Evolutionary conservation across 2,113 vertebrate genomes (phyloP), one percentile per base, ranked within the genome.

Genomic region (Ameiurus melas): DNA sequence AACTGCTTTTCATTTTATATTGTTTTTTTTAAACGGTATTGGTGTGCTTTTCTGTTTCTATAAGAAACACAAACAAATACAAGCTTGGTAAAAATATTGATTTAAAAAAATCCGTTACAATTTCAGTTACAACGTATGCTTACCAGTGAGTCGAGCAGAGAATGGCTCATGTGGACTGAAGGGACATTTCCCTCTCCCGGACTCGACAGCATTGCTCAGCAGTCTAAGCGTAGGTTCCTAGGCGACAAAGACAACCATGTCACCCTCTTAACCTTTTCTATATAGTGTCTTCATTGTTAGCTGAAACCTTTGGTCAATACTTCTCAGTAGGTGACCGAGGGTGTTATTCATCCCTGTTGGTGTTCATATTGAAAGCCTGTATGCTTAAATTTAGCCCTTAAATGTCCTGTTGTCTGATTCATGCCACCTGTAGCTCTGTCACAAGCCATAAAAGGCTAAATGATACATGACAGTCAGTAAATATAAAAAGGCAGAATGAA

Each of bases 161-260:
- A 97, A 97, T 0, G 95, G 92, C 4, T 97, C 96, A 0, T 89
- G 94, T 81, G 97, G 97, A 90, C 96, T 97, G 93, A 96, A 97
- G 0, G 97, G 97, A 92, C 97, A 97, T 78, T 96, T 96, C 81
- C 97, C 96, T 93, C 94, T 89, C 19, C 97, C 97, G 0, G 97
- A 97, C 79, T 97, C 96, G n/a, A 95, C 78, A 0, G 92, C 85
- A 7, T 94, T 92, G 16, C 90, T 92, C 92, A 97, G 86, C 84
- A 93, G 22, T 19, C 27, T 77, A 92, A 94, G 94, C 33, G 85
- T 58, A 0, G 92, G 92, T 66, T 93, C 92, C 95, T 96, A 51
- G 88, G 85, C 85, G 47, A 90, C 80, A 83, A 30, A 86, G 64
- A 85, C 20, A 89, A 88, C 53, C 66, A 62, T 81, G 80, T 91